Evolutionary conservation across 2,797 vertebrate species (phyloP).

Genomic region (Ciconia nigra): DNA sequence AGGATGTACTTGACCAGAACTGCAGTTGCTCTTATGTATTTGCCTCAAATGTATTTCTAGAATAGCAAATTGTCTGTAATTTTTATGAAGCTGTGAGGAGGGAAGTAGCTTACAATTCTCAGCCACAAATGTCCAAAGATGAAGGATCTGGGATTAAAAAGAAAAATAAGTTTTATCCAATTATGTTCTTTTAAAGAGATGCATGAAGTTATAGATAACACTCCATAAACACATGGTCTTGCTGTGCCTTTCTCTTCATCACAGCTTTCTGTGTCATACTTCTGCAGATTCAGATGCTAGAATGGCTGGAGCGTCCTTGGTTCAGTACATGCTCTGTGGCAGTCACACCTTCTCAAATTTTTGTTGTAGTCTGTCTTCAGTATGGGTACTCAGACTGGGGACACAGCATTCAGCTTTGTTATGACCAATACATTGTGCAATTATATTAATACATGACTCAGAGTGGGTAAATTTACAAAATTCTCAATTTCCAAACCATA

Average conservation of each 20-base stretch:
- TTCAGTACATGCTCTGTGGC: neutral
- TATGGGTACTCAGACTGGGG: neutral
- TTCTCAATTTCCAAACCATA: neutral
- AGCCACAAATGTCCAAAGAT: neutral
- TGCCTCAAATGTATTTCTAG: neutral
- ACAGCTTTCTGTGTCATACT: neutral
- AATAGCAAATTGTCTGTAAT: neutral
- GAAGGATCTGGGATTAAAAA: neutral
- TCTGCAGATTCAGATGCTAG: neutral
- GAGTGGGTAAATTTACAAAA: neutral
- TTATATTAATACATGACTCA: neutral
- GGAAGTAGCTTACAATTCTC: neutral
- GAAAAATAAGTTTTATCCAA: neutral
- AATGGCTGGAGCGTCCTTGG: neutral
- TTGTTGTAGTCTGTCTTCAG: neutral
- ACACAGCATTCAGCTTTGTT: neutral
- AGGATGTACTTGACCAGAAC: neutral
- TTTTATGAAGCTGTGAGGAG: neutral
- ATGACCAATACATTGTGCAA: neutral
- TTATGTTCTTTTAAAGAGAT: neutral
- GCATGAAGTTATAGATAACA: neutral
- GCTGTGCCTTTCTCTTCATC: neutral
- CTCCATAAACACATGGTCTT: neutral
- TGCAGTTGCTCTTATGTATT: neutral
- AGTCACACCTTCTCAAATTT: neutral